These are phyloP conservation scores for Amphimedon queenslandica DNA, from an alignment of 37 sponge, comb jelly and placozoan species.

Conservation along the genomic window DNA sequence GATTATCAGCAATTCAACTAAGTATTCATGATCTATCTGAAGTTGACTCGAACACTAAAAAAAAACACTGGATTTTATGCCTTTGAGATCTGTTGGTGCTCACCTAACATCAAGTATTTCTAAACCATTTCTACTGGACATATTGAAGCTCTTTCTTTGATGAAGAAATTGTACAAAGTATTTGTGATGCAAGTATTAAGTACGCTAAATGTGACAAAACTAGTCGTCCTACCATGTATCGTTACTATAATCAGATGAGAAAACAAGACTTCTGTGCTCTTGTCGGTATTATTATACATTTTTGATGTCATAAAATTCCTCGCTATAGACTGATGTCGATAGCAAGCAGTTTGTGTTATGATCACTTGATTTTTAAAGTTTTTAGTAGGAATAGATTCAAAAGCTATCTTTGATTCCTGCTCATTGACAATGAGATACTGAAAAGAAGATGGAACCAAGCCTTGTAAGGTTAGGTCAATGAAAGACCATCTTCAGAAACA, in stretches of 20 bases:
- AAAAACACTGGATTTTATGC: neutral
- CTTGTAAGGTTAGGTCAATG: neutral
- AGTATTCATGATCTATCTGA: neutral
- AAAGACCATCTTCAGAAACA: neutral
- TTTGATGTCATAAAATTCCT: neutral
- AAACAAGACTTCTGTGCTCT: neutral
- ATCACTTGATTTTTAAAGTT: neutral
- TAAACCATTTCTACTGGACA: neutral
- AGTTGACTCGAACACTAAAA: too few species aligned
- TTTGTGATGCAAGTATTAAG: neutral
- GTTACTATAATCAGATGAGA: neutral
- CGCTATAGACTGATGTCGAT: constrained; percentile 5
- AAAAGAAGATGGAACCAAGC: constrained; percentile 6
- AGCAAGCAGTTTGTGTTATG: constrained; percentile 1
- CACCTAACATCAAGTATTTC: neutral
- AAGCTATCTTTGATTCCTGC: neutral
- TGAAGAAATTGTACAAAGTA: neutral
- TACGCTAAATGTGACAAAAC: neutral
- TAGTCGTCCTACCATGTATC: neutral
- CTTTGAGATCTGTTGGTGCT: neutral
- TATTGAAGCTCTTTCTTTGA: neutral
- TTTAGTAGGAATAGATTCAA: neutral
- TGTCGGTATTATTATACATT: neutral
- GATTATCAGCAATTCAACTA: too few species aligned
- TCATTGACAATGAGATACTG: neutral